These are phyloP conservation scores for Sphenodon punctatus DNA, from an alignment of 2,797 vertebrate genomes.

Conservation along the genomic window DNA sequence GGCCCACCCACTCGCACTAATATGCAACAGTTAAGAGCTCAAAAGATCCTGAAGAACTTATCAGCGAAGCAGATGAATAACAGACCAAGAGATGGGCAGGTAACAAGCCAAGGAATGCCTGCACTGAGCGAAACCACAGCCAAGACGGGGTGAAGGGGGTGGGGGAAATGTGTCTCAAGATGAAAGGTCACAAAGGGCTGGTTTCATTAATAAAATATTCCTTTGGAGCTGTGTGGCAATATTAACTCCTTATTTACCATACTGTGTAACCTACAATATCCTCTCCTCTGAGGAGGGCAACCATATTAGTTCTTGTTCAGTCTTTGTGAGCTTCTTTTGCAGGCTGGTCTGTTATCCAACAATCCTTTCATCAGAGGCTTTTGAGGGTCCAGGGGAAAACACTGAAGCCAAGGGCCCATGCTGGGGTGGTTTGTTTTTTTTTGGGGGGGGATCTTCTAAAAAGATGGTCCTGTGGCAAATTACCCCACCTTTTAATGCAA, in stretches of 20 bases:
- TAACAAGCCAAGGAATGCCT: conserved; percentile 63
- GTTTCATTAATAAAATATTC: conserved; percentile 74
- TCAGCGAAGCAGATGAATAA: conserved; percentile 52
- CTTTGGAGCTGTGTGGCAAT: conserved; percentile 71
- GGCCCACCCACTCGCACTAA: not conserved
- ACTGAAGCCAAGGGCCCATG: too few relatives aligned
- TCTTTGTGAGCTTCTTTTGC: not conserved
- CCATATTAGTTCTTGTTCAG: conserved; percentile 14
- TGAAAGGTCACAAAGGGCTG: conserved; percentile 68
- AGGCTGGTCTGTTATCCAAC: not conserved
- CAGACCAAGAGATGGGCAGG: conserved; percentile 65
- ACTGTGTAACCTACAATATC: conserved; percentile 55
- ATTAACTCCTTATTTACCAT: conserved; percentile 70
- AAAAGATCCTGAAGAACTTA: conserved; percentile 29
- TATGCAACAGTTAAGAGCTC: not conserved
- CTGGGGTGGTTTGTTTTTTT: too few relatives aligned
- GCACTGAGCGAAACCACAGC: conserved; percentile 58
- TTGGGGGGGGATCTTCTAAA: too few relatives aligned
- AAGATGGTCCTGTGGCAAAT: too few relatives aligned
- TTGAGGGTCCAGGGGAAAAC: too few relatives aligned
- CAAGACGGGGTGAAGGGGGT: conserved; percentile 59
- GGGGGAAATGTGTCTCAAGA: conserved; percentile 62
- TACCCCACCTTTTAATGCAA: conserved; percentile 36
- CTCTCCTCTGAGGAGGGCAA: conserved; percentile 41
- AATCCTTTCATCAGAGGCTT: too few relatives aligned